Evolutionary conservation across 2,113 vertebrate species (phyloP), one percentile per base, ranked within the genome.

Genomic region (Pholis gunnellus): DNA sequence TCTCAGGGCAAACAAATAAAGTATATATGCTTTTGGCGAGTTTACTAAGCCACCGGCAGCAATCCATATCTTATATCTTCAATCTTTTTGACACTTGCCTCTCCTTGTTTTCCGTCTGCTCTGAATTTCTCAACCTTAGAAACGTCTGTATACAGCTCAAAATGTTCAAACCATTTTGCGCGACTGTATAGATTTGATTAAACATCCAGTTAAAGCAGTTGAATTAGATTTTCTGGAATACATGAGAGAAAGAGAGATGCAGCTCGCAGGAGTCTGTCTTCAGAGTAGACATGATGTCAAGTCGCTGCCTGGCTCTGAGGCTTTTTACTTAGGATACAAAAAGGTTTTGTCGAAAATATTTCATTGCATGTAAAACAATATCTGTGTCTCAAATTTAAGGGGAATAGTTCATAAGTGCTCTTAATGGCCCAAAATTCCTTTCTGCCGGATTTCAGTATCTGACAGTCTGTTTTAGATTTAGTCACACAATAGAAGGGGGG

Each of bases 241-340:
- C 18, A 56, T 44, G 15, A 72, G 34, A 61, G 46, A 56, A 52
- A 36, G 38, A 29, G 38, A 10, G 22, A 66, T 17, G 52, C 17
- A 61, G 36, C 60, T 75, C 10, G 0, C 40, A 38, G 66, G 67
- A 68, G 67, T 67, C 40, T 73, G 56, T 34, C 6, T 22, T n/a
- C 29, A 54, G 60, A 17, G 42, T 56, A 72, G 85, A 82, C 67
- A 44, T 88, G 81, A 89, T 87, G 87, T 86, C 83, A 90, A 60
- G 72, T 65, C 44, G 36, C 69, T 63, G 75, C 50, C 61, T 71
- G 83, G 65, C 61, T 63, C 29, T 44, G 27, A 31, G 69, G 14
- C 56, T 75, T 63, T 77, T 78, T 77, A 78, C 79, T 82, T 67
- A 69, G 67, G 77, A 84, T 64, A 83, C 48, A 46, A 84, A 36